Evolutionary conservation across 2,888 invertebrate species (phyloP).

Genomic region (Chouioia cunea): DNA sequence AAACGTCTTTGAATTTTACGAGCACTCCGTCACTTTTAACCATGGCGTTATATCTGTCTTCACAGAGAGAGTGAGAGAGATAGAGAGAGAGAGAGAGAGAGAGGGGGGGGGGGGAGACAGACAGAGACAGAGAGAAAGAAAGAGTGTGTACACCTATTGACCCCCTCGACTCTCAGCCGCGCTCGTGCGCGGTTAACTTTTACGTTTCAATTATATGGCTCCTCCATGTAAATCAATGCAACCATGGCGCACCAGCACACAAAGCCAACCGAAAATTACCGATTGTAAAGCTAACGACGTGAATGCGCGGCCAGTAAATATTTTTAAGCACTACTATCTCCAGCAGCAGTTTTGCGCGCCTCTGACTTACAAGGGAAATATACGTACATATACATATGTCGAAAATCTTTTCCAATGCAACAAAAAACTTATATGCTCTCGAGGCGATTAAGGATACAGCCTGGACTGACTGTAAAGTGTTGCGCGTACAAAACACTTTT

Average conservation of each 20-base stretch:
- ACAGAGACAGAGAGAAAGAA: neutral
- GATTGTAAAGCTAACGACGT: constrained; percentile 23
- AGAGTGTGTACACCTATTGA: constrained; percentile 35
- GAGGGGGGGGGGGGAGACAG: too few relatives aligned
- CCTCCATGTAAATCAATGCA: constrained; percentile 34
- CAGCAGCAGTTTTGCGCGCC: neutral
- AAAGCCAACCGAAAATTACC: constrained; percentile 11
- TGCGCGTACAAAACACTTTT: constrained; percentile 46
- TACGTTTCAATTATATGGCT: constrained; percentile 57
- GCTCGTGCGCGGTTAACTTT: constrained; percentile 52
- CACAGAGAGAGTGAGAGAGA: constrained; percentile 9
- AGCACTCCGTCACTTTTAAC: constrained; percentile 54
- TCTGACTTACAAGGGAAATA: constrained; percentile 11
- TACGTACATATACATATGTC: constrained; percentile 12
- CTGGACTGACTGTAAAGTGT: constrained; percentile 8
- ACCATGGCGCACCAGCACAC: neutral
- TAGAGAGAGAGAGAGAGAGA: too few relatives aligned
- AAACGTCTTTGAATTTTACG: constrained; percentile 51
- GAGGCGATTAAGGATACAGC: constrained; percentile 26
- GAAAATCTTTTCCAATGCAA: constrained; percentile 8
- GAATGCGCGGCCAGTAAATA: neutral
- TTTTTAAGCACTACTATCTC: neutral
- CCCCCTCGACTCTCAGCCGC: constrained; percentile 42
- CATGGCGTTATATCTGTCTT: constrained; percentile 52
- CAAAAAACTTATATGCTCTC: constrained; percentile 34